Evolutionary conservation across 2,888 invertebrate genomes (phyloP), one percentile per base, ranked within the genome.

Genomic region (Dolichomitus sp.): DNA sequence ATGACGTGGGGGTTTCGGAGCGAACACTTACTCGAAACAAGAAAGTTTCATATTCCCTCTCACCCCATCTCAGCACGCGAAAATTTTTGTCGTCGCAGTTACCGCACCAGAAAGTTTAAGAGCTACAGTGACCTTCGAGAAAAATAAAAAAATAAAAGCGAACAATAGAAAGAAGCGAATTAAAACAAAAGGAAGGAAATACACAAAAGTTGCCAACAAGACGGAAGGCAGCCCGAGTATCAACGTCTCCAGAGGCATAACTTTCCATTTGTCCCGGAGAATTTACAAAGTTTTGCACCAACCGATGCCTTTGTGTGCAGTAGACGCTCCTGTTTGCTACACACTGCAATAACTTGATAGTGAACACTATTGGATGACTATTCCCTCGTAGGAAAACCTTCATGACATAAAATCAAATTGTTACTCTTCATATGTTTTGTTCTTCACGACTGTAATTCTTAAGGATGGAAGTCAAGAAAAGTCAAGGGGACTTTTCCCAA

Each of bases 41-140:
- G 81, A 78, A 74, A 77, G 40, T 75, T 69, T 73, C 63, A 61
- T 81, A 61, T 68, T 19, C 23, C 37, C 42, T 37, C 54, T 50
- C 59, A 42, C 57, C 61, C 65, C 42, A 19, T 12, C 17, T 19
- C 40, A n/a, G 52, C 66, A 7, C 12, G 30, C 19, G 52, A 74
- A 77, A 81, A 57, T 81, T 66, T 23, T 81, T 42, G 59, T 66
- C 76, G 72, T 76, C 76, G 57, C 50, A 72, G 81, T 77, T 77
- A 77, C 42, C 72, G 68, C 52, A 37, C 61, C 45, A 33, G 66
- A 77, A 81, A 81, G 76, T 81, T 81, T 72, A 33, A 54, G 33
- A 65, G 73, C 70, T 61, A 68, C 54, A 81, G 76, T 77, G 77
- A 81, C 81, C 77, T 81, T 77, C 77, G 66, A 61, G 77, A 68